A percentile compares a stretch with the other conserved stretches of the same genome.
phyloP scores from a whole-genome alignment of 1,140 invertebrate genomes.

The Anoplolepis gracilipes region DNA sequence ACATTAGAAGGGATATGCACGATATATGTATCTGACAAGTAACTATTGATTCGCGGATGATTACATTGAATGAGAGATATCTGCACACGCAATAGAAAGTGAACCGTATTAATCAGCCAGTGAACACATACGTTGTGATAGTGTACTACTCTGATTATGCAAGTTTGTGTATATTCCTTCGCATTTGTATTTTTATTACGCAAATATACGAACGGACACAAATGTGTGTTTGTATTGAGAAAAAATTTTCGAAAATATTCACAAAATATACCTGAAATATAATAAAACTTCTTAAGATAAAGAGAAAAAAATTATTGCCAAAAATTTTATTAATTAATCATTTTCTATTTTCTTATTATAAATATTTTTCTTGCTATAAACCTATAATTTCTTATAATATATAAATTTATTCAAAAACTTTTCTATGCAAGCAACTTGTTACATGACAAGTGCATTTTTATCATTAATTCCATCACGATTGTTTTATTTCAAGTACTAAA shows the following conservation, averaged over 20 bases:
- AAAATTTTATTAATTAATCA: not conserved
- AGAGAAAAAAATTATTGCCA: not conserved
- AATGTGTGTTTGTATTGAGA: slow-evolving; percentile 19
- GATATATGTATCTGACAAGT: not conserved
- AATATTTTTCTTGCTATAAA: too few species aligned
- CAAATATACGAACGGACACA: not conserved
- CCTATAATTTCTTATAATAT: not conserved
- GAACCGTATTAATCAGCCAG: slow-evolving; percentile 54
- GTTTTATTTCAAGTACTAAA: not conserved
- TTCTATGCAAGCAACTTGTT: not conserved
- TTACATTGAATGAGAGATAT: slow-evolving; percentile 47
- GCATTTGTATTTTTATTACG: slow-evolving; percentile 25
- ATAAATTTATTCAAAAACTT: not conserved
- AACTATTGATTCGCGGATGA: slow-evolving; percentile 50
- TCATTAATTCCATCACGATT: not conserved
- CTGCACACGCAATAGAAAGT: slow-evolving; percentile 32
- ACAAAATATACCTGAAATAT: not conserved
- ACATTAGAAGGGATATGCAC: slow-evolving; percentile 18
- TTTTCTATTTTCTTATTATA: too few species aligned
- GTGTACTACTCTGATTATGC: slow-evolving; percentile 18
- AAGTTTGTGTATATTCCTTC: not conserved
- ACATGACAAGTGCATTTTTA: not conserved
- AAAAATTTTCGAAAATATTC: not conserved
- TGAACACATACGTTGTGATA: not conserved
- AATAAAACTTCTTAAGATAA: not conserved